Evolutionary conservation across 2,888 invertebrate species (phyloP).

Genomic region (Macaria notata): DNA sequence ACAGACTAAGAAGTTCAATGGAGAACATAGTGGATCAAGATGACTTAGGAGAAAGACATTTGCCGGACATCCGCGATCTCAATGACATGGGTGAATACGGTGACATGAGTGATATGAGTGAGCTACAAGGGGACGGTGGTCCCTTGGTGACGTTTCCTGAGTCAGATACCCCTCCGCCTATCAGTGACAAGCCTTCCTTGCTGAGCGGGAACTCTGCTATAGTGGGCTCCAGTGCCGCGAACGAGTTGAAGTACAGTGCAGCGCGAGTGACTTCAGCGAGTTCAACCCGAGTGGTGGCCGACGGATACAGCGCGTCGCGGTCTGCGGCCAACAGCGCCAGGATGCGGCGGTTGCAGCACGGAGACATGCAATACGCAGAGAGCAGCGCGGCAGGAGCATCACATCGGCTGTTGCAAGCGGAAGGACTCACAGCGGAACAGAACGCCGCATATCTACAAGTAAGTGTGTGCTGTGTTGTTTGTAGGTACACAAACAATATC

Average conservation of each 20-base stretch:
- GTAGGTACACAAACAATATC: too few relatives aligned
- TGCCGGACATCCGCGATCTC: constrained; percentile 74
- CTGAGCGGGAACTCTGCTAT: constrained; percentile 68
- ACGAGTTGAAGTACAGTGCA: constrained; percentile 92
- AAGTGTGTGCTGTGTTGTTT: constrained; percentile 40
- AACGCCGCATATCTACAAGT: constrained; percentile 92
- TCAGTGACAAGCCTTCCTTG: constrained; percentile 69
- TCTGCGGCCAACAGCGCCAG: constrained; percentile 74
- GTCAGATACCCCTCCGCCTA: constrained; percentile 87
- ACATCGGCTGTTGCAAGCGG: constrained; percentile 90
- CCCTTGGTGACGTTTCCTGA: constrained; percentile 92
- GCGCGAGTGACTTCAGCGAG: constrained; percentile 90
- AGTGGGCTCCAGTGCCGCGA: constrained; percentile 75
- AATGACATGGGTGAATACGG: constrained; percentile 75
- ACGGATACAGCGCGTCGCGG: constrained; percentile 89
- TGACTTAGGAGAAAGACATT: constrained; percentile 68
- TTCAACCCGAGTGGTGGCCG: constrained; percentile 89
- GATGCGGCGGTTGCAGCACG: constrained; percentile 86
- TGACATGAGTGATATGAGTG: constrained; percentile 76
- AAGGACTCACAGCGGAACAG: constrained; percentile 93
- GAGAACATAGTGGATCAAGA: constrained; percentile 90
- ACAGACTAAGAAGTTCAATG: constrained; percentile 87
- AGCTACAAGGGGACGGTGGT: constrained; percentile 80
- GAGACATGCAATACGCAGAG: constrained; percentile 91
- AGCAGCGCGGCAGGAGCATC: constrained; percentile 90